Conservation (phyloP, 2,797 vertebrate species). For the Lithobates sylvaticus region DNA sequence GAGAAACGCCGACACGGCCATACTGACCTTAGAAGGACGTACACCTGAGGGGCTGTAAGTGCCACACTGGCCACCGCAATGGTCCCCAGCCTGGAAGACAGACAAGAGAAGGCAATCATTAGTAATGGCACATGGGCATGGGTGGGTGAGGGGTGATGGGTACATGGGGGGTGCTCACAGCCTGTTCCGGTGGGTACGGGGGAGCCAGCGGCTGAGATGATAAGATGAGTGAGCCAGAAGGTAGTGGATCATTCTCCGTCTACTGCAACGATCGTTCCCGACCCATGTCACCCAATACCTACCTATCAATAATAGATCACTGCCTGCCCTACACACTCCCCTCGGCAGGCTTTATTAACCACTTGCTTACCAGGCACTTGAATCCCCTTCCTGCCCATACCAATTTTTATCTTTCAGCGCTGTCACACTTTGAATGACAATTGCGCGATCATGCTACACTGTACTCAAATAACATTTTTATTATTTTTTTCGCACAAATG, state of each 20-base stretch:
- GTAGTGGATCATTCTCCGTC: constrained; percentile 66
- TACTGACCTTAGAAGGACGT: constrained; percentile 65
- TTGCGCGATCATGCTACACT: too few species aligned
- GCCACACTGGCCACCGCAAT: constrained; percentile 40
- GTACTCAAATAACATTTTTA: too few species aligned
- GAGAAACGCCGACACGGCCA: neutral
- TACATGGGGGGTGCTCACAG: constrained; percentile 62
- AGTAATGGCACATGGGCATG: neutral
- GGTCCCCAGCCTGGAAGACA: constrained; percentile 55
- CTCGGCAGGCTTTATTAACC: too few species aligned
- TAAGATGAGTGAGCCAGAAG: constrained; percentile 62
- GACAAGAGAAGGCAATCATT: neutral
- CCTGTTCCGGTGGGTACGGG: constrained; percentile 47
- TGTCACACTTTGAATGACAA: too few species aligned
- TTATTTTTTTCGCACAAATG: too few species aligned
- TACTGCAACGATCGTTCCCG: too few species aligned
- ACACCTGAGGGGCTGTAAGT: constrained; percentile 61
- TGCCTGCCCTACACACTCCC: neutral
- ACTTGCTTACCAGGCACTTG: too few species aligned
- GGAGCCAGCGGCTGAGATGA: constrained; percentile 61
- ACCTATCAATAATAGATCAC: neutral
- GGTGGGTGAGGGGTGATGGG: neutral
- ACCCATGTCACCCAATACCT: neutral
- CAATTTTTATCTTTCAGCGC: too few species aligned
- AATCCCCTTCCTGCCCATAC: too few species aligned